Base-by-base conservation (phyloP, 2,888 invertebrate genomes). In the Cephus pygmeus region DNA sequence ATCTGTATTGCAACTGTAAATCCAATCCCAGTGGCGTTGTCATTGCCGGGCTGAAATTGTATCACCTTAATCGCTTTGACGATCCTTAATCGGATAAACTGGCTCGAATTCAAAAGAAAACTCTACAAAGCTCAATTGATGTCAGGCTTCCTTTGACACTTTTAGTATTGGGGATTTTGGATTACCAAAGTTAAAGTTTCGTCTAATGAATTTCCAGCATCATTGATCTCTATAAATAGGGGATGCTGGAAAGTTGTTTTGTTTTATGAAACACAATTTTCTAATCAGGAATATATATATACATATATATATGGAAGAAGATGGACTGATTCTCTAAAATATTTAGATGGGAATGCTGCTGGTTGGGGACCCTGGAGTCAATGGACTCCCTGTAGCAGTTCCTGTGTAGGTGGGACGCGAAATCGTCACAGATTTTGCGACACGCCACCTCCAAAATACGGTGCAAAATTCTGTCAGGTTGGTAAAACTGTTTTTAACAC, bases 401-500 rank as follows among this genome's bases (percentile, higher is more conserved):
- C 95, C 79, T 95, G 95, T 87, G 93, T 95, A 73, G 95, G 95
- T 75, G 97, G 97, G 0, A 96, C 95, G 30, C 94, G 95, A 81
- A 97, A 95, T 90, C 94, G 98, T 30, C 97, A 97, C 91, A 94
- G 98, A 83, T 96, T 97, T 92, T 98, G 98, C 88, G 97, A 97
- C 90, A 96, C 95, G 0, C 98, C 98, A 0, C 96, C 96, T 0
- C 97, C 98, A 0, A 94, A 96, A 71, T 97, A 97, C 88, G 97
- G 97, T 1, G 97, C 97, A 15, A 96, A 96, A 90, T 97, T 96
- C 91, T 98, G 98, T 88, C 95, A 97, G 94, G 97, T 97, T 92
- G 90, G 88, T 85, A 76, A 69, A 76, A 36, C 56, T 40, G 68
- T 30, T 34, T 34, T 36, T n/a, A 68, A 77, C 79, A 77, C 82